These are phyloP conservation scores for Sebastes goodei DNA, from an alignment of 2,797 vertebrate genomes.

Conservation along the genomic window DNA sequence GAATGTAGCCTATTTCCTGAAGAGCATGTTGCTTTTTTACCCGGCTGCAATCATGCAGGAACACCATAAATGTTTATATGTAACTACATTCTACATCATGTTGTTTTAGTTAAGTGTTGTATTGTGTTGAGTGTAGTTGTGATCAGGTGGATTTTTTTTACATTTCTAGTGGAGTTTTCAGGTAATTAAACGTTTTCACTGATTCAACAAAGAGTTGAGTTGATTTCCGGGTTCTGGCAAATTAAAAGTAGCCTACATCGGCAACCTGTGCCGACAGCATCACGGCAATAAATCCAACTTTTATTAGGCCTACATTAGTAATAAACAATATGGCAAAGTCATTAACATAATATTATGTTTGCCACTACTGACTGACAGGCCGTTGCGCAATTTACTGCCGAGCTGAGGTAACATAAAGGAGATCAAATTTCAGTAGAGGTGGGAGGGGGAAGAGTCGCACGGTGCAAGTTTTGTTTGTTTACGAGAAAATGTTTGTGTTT, in stretches of 20 bases:
- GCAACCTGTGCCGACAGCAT: neutral
- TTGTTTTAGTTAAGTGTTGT: neutral
- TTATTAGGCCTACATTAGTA: neutral
- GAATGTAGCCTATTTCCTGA: slow-evolving; percentile 8
- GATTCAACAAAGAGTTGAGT: neutral
- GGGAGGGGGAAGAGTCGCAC: no score
- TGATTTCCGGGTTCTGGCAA: neutral
- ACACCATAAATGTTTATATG: neutral
- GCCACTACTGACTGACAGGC: neutral
- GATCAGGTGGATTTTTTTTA: neutral
- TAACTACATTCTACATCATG: neutral
- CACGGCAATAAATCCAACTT: neutral
- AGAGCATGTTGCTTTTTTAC: neutral
- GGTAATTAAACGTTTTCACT: neutral
- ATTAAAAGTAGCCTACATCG: neutral
- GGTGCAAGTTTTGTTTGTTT: no score
- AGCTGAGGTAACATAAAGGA: no score
- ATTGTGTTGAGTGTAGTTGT: neutral
- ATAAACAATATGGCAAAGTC: neutral
- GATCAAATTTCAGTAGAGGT: no score
- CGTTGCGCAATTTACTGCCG: neutral
- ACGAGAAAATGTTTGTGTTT: neutral
- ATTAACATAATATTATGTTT: neutral
- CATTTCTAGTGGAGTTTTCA: neutral
- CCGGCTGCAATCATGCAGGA: neutral